Conservation (phyloP, 2,888 invertebrate species). For the Hyalella azteca region DNA sequence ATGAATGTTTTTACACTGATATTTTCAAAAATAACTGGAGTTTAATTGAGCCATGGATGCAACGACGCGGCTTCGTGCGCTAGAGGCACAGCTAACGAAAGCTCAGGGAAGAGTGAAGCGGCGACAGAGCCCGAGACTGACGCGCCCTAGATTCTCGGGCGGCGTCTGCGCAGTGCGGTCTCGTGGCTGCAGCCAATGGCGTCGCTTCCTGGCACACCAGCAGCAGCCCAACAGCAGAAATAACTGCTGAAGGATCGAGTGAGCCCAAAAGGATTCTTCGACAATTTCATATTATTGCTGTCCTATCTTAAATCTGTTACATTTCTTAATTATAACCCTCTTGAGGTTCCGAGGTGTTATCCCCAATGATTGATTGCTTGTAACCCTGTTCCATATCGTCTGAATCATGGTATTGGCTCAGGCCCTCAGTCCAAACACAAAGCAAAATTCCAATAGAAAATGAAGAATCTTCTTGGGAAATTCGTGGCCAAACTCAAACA, state of each 20-base stretch:
- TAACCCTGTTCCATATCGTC: no score
- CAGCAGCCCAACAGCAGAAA: constrained; percentile 1
- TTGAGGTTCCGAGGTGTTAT: neutral
- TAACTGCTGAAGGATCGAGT: neutral
- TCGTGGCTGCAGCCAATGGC: neutral
- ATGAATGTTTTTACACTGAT: neutral
- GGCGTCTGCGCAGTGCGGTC: neutral
- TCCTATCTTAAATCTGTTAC: constrained; percentile 13
- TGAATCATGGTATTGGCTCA: no score
- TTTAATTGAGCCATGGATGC: neutral
- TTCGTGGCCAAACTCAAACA: constrained; percentile 25
- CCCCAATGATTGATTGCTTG: neutral
- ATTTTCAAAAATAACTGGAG: neutral
- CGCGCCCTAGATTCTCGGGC: constrained; percentile 27
- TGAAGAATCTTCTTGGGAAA: neutral
- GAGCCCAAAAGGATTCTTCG: constrained; percentile 4
- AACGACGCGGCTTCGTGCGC: constrained; percentile 3
- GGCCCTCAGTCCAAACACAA: neutral
- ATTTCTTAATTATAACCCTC: constrained; percentile 23
- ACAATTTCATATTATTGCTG: constrained; percentile 27
- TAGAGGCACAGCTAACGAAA: constrained; percentile 4
- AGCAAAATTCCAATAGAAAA: constrained; percentile 5
- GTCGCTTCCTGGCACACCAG: neutral
- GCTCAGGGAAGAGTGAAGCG: constrained; percentile 10
- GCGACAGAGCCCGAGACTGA: neutral